These are phyloP conservation scores for Jordanella pulchra DNA, from an alignment of 2,797 vertebrate genomes.

Conservation along the genomic window DNA sequence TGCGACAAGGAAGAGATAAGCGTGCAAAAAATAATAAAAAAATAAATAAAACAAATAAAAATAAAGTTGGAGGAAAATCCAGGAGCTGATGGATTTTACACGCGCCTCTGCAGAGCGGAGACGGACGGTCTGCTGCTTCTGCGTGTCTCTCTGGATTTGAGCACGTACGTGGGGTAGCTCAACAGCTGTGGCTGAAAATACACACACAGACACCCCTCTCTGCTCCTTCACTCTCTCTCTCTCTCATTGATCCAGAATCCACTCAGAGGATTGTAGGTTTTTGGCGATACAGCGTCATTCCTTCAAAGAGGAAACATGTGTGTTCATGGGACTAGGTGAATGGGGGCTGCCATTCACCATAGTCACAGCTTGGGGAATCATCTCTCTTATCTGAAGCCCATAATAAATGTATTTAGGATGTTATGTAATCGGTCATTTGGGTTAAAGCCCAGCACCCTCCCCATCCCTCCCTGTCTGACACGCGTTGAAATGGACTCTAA, in stretches of 20 bases:
- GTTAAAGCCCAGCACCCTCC: not conserved
- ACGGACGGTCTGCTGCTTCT: slow-evolving; percentile 22
- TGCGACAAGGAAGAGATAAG: slow-evolving; percentile 44
- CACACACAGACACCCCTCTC: slow-evolving; percentile 12
- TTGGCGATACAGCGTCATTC: slow-evolving; percentile 39
- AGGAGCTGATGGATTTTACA: slow-evolving; percentile 35
- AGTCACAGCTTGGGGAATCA: slow-evolving; percentile 15
- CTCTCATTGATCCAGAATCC: slow-evolving; percentile 71
- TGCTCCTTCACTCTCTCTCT: slow-evolving; percentile 28
- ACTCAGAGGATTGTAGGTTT: slow-evolving; percentile 42
- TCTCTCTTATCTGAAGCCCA: slow-evolving; percentile 16
- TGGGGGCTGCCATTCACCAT: slow-evolving; percentile 33
- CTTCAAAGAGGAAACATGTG: slow-evolving; percentile 9
- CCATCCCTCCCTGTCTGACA: not conserved
- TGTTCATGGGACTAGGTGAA: not conserved
- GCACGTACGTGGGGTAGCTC: slow-evolving; percentile 60
- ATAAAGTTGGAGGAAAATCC: slow-evolving; percentile 63
- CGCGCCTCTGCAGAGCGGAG: slow-evolving; percentile 47
- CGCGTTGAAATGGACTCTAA: slow-evolving; percentile 17
- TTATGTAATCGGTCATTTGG: slow-evolving; percentile 52
- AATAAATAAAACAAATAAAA: not conserved
- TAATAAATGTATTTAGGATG: slow-evolving; percentile 2
- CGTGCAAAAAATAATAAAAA: not conserved
- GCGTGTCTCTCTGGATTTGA: slow-evolving; percentile 33
- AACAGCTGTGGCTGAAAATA: slow-evolving; percentile 65